These are phyloP conservation scores for Pseudolycoriella hygida DNA, from an alignment of 2,888 invertebrate genomes.

Conservation along the genomic window DNA sequence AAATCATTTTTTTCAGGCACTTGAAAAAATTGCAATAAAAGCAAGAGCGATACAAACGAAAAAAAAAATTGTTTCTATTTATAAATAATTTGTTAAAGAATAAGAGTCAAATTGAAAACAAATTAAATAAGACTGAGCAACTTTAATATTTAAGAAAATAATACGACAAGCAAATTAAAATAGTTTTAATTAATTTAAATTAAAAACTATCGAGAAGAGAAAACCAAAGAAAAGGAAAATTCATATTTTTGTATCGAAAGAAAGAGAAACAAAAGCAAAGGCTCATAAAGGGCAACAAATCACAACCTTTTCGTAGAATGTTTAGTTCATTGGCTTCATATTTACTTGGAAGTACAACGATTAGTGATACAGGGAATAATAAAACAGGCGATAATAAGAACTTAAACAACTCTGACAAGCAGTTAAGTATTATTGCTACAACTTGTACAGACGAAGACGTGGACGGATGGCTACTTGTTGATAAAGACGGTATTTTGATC, in stretches of 20 bases:
- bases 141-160: neutral
- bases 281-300: neutral
- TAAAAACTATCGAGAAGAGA: neutral
- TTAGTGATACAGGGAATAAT: conserved; percentile 16
- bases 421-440: conserved; percentile 21
- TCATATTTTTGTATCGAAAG: neutral
- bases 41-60: no score
- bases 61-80: no score
- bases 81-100: no score
- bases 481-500: conserved; percentile 21
- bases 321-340: conserved; percentile 41
- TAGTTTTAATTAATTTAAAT: neutral
- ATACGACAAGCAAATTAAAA: neutral
- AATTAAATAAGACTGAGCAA: neutral
- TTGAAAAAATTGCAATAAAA: no score
- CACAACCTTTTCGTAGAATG: conserved; percentile 27
- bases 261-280: neutral
- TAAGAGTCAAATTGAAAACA: no score
- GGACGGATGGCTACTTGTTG: conserved; percentile 40
- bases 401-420: conserved; percentile 7
- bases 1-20: no score
- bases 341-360: conserved; percentile 29
- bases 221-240: neutral
- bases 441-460: conserved; percentile 25
- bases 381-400: conserved; percentile 14